phyloP scores from a whole-genome alignment of 1,140 invertebrate species.

The Euwallacea fornicatus region DNA sequence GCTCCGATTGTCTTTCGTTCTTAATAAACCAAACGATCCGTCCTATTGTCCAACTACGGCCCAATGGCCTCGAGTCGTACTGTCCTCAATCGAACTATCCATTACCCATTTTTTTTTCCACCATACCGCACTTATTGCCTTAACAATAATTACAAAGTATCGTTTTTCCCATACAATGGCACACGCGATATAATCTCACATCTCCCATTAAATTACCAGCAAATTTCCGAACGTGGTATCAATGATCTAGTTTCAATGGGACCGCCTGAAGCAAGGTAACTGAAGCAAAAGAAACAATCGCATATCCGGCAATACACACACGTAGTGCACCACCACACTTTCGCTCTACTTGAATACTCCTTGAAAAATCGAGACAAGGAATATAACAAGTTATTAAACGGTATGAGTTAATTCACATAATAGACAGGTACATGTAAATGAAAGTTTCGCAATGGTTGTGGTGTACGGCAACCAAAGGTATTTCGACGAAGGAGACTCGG shows the following conservation, averaged over 20 bases:
- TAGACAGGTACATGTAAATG: neutral
- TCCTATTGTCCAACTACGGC: no score
- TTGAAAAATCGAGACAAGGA: neutral
- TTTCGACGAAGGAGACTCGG: no score
- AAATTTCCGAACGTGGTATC: constrained; percentile 1
- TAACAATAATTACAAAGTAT: no score
- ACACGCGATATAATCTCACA: no score
- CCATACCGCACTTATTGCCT: no score
- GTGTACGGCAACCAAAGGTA: neutral
- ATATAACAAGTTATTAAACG: neutral
- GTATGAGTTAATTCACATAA: neutral
- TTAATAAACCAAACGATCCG: no score
- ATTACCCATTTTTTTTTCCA: no score
- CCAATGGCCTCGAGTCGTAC: no score
- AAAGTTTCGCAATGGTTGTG: neutral
- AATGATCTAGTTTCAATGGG: neutral
- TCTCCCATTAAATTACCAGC: no score
- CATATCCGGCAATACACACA: constrained; percentile 13
- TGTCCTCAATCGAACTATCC: no score
- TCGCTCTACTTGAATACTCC: neutral
- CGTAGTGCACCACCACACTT: neutral
- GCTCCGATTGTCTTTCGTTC: no score
- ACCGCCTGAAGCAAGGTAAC: constrained; percentile 6
- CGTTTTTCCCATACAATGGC: no score
- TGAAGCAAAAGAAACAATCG: constrained; percentile 11